A percentile compares a stretch with the other conserved stretches of the same genome.
Evolutionary conservation across 2,888 invertebrate species (phyloP).

Genomic region (Tipula lateralis): DNA sequence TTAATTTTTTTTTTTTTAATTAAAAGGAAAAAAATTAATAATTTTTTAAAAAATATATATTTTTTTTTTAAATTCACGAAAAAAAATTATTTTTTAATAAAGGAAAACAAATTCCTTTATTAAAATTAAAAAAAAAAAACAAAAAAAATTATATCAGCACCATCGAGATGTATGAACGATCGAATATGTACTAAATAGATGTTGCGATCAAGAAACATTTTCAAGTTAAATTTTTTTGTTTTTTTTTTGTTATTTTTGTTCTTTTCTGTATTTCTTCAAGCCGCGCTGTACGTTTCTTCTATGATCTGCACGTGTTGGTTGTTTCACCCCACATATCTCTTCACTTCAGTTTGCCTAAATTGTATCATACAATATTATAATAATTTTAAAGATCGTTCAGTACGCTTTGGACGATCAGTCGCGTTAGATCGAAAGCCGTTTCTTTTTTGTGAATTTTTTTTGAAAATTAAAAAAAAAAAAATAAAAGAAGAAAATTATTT

Average conservation of each 20-base stretch:
- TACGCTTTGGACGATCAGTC: conserved; percentile 48
- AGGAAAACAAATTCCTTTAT: neutral
- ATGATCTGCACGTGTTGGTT: conserved; percentile 24
- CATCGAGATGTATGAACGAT: conserved; percentile 36
- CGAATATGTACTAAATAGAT: conserved; percentile 49
- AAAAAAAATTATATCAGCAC: conserved; percentile 15
- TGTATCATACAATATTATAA: neutral
- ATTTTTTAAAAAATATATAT: neutral
- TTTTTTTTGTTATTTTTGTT: conserved; percentile 4
- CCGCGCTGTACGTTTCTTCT: conserved; percentile 24
- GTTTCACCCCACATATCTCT: conserved; percentile 12
- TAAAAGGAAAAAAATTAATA: neutral
- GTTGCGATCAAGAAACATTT: conserved; percentile 31
- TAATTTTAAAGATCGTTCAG: conserved; percentile 39
- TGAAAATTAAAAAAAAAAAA: neutral
- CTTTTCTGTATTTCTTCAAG: neutral
- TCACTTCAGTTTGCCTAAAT: neutral
- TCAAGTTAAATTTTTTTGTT: conserved; percentile 27
- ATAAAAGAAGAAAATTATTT: conserved; percentile 1
- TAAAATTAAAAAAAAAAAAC: neutral
- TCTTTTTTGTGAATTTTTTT: conserved; percentile 25
- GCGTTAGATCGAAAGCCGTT: conserved; percentile 43
- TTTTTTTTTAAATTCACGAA: conserved; percentile 3
- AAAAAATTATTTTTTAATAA: conserved; percentile 9
- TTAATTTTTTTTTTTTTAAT: neutral